Evolutionary conservation across 2,888 invertebrate genomes (phyloP).

Genomic region (Epiblema foenella): DNA sequence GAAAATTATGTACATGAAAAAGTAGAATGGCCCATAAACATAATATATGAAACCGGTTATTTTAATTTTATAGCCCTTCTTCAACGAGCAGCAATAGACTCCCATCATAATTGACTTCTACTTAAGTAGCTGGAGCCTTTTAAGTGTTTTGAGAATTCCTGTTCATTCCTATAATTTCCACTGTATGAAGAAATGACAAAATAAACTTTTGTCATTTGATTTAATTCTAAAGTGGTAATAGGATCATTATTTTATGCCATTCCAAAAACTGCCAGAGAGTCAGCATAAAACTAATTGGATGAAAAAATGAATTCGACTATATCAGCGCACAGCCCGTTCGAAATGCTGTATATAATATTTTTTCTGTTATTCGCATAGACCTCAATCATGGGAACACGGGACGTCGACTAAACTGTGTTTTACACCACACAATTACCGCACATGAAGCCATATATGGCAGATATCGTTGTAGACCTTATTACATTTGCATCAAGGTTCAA

Average conservation of each 20-base stretch:
- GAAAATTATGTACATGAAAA: no score
- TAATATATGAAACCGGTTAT: not conserved
- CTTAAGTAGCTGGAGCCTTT: constrained; percentile 28
- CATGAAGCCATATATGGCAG: no score
- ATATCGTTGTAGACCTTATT: no score
- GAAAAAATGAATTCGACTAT: not conserved
- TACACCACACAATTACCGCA: no score
- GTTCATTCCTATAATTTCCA: not conserved
- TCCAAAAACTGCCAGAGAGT: not conserved
- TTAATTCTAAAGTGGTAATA: no score
- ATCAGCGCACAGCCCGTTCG: not conserved
- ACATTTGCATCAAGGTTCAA: no score
- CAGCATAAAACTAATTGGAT: not conserved
- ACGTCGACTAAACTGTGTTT: not conserved
- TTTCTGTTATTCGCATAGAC: constrained; percentile 70
- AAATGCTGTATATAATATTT: constrained; percentile 56
- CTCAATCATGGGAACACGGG: not conserved
- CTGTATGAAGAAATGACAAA: not conserved
- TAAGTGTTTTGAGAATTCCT: not conserved
- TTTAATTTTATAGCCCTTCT: not conserved
- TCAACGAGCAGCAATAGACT: not conserved
- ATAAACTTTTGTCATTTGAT: not conserved
- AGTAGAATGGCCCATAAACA: no score
- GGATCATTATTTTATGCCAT: not conserved
- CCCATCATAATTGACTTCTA: constrained; percentile 33